These are phyloP conservation scores for Lordiphosa mommai DNA, from an alignment of 1,140 invertebrate species.

Conservation along the genomic window DNA sequence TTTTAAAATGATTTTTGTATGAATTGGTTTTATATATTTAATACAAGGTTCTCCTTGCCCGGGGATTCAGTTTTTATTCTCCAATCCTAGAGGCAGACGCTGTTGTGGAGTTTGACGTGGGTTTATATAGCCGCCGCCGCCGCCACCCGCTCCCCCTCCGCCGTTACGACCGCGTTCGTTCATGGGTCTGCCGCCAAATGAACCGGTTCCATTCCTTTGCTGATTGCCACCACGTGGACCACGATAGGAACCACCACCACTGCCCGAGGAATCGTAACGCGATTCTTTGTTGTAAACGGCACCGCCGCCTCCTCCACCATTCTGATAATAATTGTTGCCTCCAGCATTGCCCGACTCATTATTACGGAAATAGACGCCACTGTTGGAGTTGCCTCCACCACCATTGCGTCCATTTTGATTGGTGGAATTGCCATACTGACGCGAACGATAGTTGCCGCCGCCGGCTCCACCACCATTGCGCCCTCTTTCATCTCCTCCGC, in stretches of 20 bases:
- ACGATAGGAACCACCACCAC: constrained; percentile 49
- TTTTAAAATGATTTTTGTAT: constrained; percentile 11
- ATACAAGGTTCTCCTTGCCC: constrained; percentile 38
- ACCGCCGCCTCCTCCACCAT: constrained; percentile 31
- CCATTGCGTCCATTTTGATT: constrained; percentile 65
- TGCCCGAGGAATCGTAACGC: constrained; percentile 61
- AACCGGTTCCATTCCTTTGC: constrained; percentile 50
- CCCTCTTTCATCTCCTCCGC: constrained; percentile 37
- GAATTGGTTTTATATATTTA: constrained; percentile 24
- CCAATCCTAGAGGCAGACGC: constrained; percentile 64
- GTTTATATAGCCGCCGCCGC: constrained; percentile 59
- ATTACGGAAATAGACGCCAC: constrained; percentile 72
- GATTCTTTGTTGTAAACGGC: constrained; percentile 62
- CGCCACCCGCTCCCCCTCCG: constrained; percentile 24
- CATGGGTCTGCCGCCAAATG: constrained; percentile 50
- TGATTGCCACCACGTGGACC: constrained; percentile 64
- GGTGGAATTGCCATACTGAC: constrained; percentile 60
- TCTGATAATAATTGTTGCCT: constrained; percentile 51
- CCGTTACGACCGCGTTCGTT: constrained; percentile 55
- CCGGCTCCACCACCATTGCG: constrained; percentile 37
- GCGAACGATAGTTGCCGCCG: constrained; percentile 55
- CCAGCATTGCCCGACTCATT: constrained; percentile 54
- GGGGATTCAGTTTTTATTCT: constrained; percentile 74
- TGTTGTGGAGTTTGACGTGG: constrained; percentile 63
- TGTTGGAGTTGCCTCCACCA: constrained; percentile 24